phyloP scores from a whole-genome alignment of 2,888 invertebrate genomes.

The Drosophila borborema region DNA sequence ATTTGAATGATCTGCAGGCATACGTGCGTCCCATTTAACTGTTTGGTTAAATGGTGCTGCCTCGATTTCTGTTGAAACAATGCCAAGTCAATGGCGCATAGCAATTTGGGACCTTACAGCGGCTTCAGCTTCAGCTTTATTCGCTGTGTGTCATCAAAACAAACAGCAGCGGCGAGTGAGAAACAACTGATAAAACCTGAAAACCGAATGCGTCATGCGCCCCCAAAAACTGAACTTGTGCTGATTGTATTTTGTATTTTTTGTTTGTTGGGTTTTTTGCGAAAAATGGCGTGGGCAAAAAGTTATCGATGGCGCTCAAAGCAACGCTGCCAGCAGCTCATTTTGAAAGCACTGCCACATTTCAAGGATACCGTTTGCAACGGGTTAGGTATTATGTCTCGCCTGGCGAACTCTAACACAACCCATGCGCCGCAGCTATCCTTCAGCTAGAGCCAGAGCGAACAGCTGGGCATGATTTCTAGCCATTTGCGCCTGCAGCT shows the following conservation, averaged over 20 bases:
- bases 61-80: slow-evolving; percentile 61
- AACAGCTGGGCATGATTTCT: slow-evolving; percentile 36
- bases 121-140: slow-evolving; percentile 26
- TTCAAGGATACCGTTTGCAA: slow-evolving; percentile 29
- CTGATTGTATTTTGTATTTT: slow-evolving; percentile 39
- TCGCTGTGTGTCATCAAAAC: slow-evolving; percentile 65
- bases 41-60: slow-evolving; percentile 25
- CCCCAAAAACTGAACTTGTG: slow-evolving; percentile 29
- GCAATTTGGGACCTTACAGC: slow-evolving; percentile 66
- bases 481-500: slow-evolving; percentile 70
- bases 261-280: background rate
- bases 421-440: slow-evolving; percentile 62
- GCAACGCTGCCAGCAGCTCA: slow-evolving; percentile 50
- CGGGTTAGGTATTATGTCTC: slow-evolving; percentile 6
- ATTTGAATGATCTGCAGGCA: slow-evolving; percentile 19
- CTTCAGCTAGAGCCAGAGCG: slow-evolving; percentile 28
- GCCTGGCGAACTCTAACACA: slow-evolving; percentile 1
- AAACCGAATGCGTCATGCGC: slow-evolving; percentile 67
- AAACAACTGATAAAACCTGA: slow-evolving; percentile 67
- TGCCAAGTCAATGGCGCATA: slow-evolving; percentile 70
- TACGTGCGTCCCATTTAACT: slow-evolving; percentile 52
- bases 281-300: slow-evolving; percentile 35
- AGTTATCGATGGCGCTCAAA: slow-evolving; percentile 48
- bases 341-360: slow-evolving; percentile 36
- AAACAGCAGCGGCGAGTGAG: slow-evolving; percentile 49